phyloP scores from a whole-genome alignment of 1,140 invertebrate genomes.

The Dinothrombium tinctorium region DNA sequence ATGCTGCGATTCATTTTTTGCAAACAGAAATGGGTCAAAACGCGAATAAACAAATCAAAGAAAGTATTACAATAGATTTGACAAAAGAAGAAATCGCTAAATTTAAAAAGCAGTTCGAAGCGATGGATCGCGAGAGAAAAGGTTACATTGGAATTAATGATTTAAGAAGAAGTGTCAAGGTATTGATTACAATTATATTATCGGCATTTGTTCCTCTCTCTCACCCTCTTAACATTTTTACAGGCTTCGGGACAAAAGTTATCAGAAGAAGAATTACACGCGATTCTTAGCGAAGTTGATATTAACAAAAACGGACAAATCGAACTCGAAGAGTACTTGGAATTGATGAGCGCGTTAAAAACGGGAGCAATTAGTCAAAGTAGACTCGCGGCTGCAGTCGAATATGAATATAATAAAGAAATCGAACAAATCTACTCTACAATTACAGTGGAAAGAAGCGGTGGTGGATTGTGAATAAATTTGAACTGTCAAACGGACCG shows the following conservation, averaged over 20 bases:
- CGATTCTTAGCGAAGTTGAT: conserved; percentile 92
- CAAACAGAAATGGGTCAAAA: conserved; percentile 88
- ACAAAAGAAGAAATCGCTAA: conserved; percentile 79
- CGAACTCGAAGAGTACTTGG: conserved; percentile 91
- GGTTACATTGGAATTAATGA: conserved; percentile 96
- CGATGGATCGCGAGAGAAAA: conserved; percentile 82
- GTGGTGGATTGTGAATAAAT: conserved; percentile 46
- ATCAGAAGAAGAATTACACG: conserved; percentile 81
- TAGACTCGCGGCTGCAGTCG: conserved; percentile 67
- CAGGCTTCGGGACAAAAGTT: conserved; percentile 62
- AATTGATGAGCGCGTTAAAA: conserved; percentile 96
- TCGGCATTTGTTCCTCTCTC: too few species aligned
- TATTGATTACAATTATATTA: too few species aligned
- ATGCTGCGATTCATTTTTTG: conserved; percentile 55
- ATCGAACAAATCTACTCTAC: conserved; percentile 34
- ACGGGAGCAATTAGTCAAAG: conserved; percentile 70
- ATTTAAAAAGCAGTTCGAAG: conserved; percentile 82
- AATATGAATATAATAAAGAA: conserved; percentile 58
- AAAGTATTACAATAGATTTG: conserved; percentile 74
- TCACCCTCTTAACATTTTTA: too few species aligned
- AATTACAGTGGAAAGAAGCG: conserved; percentile 72
- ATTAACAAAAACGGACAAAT: conserved; percentile 98
- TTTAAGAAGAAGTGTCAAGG: conserved; percentile 76
- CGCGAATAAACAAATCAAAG: conserved; percentile 57
- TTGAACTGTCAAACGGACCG: too few species aligned